phyloP scores from a whole-genome alignment of 2,888 invertebrate species.

The Apamea monoglypha region DNA sequence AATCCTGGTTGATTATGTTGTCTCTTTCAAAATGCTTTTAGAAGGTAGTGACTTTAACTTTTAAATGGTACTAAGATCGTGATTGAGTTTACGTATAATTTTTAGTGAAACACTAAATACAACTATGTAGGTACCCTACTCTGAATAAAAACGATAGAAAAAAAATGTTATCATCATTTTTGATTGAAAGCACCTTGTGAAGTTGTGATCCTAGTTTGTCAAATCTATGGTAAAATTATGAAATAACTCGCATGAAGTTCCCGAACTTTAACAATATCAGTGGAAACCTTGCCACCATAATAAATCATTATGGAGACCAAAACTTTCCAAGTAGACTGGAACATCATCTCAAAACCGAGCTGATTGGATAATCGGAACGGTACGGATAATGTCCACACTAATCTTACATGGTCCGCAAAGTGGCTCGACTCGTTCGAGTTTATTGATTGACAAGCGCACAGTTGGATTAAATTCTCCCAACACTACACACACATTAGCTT shows the following conservation, averaged over 20 bases:
- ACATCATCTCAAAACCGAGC: not conserved
- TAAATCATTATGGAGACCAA: not conserved
- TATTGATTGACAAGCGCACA: slow-evolving; percentile 89
- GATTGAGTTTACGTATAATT: not conserved
- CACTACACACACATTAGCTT: slow-evolving; percentile 82
- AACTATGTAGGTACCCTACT: not conserved
- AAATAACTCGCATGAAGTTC: not conserved
- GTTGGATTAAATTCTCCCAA: slow-evolving; percentile 86
- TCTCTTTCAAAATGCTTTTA: slow-evolving; percentile 33
- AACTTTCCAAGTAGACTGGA: not conserved
- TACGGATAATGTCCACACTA: slow-evolving; percentile 75
- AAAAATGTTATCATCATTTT: not conserved
- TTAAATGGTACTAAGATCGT: not conserved
- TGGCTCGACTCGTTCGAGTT: slow-evolving; percentile 80
- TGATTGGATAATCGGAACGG: slow-evolving; percentile 22
- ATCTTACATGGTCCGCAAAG: slow-evolving; percentile 73
- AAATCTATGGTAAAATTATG: not conserved
- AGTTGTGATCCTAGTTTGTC: not conserved
- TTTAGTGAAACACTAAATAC: not conserved
- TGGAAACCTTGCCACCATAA: not conserved
- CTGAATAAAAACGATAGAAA: not conserved
- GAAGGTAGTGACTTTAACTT: not conserved
- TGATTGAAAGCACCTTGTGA: not conserved
- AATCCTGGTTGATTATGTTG: slow-evolving; percentile 47
- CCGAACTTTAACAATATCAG: not conserved